Evolutionary conservation across 2,113 vertebrate species (phyloP).

Genomic region (Nothocercus nigrocapillus): DNA sequence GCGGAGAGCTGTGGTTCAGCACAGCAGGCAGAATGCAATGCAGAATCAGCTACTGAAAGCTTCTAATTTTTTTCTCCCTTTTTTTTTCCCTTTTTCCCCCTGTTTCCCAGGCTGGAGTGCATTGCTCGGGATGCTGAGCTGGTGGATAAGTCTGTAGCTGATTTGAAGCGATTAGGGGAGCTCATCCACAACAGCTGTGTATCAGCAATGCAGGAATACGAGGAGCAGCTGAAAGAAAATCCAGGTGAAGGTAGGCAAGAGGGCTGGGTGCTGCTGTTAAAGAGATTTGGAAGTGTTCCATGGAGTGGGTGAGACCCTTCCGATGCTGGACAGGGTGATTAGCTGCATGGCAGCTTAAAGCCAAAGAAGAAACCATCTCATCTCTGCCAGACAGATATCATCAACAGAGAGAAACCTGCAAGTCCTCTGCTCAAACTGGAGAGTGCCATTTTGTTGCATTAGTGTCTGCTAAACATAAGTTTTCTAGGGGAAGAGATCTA

Average conservation of each 20-base stretch:
- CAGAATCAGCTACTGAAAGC: too few relatives aligned
- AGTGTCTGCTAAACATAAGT: not conserved
- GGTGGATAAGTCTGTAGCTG: conserved; percentile 97
- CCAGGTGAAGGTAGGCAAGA: conserved; percentile 86
- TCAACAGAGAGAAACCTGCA: not conserved
- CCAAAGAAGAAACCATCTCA: not conserved
- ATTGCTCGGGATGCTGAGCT: conserved; percentile 97
- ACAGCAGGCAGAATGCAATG: not conserved
- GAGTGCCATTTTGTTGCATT: not conserved
- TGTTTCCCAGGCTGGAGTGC: conserved; percentile 86
- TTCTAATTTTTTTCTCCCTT: too few relatives aligned
- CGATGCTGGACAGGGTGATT: not conserved
- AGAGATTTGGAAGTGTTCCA: not conserved
- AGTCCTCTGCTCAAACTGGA: not conserved
- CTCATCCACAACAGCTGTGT: conserved; percentile 93
- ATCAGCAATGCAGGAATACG: conserved; percentile 93
- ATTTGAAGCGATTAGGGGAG: conserved; percentile 93
- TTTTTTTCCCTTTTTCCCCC: not conserved
- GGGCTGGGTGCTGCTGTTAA: not conserved
- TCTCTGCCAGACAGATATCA: not conserved
- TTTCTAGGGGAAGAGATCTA: not conserved
- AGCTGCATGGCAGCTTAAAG: not conserved
- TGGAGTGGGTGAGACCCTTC: not conserved
- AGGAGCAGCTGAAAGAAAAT: conserved; percentile 95
- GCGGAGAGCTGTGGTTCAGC: not conserved